Percentiles rank a stretch among this genome's conserved stretches.
Conservation (phyloP, 92 coral and sea anemone genomes). For the Isaurus tuberculatus region DNA sequence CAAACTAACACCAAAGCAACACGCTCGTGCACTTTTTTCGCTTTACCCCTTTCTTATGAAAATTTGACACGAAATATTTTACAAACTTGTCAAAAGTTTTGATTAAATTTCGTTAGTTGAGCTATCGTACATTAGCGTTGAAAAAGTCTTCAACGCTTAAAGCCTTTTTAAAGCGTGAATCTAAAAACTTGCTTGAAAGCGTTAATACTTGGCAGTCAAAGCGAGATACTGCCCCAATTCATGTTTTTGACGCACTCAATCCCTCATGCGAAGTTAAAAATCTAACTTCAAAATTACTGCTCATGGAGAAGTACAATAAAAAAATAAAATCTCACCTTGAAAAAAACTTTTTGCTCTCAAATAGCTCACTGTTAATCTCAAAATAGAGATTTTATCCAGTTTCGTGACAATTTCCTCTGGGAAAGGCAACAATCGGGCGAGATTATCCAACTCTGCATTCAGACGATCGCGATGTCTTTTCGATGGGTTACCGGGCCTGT, state of each 20-base stretch:
- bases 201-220: conserved; percentile 19
- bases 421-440: conserved; percentile 97
- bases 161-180: not conserved
- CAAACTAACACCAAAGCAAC: not conserved
- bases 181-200: conserved; percentile 10
- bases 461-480: conserved; percentile 98
- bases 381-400: conserved; percentile 97
- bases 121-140: not conserved
- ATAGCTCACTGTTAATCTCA: conserved; percentile 98
- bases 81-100: not conserved
- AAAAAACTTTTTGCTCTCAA: conserved; percentile 98
- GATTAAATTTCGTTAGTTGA: not conserved
- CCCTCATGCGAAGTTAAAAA: conserved; percentile 38
- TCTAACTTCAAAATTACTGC: conserved; percentile 9
- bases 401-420: conserved; percentile 99
- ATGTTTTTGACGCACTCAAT: conserved; percentile 26
- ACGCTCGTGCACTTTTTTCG: not conserved
- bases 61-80: conserved; percentile 6
- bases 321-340: conserved; percentile 78
- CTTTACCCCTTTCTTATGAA: not conserved
- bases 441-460: conserved; percentile 97
- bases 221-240: conserved; percentile 37
- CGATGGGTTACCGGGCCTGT: conserved; percentile 99
- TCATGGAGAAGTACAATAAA: not conserved
- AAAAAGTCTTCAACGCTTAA: not conserved